Conservation (phyloP, 2,797 vertebrate genomes). For the Mico argentatus region DNA sequence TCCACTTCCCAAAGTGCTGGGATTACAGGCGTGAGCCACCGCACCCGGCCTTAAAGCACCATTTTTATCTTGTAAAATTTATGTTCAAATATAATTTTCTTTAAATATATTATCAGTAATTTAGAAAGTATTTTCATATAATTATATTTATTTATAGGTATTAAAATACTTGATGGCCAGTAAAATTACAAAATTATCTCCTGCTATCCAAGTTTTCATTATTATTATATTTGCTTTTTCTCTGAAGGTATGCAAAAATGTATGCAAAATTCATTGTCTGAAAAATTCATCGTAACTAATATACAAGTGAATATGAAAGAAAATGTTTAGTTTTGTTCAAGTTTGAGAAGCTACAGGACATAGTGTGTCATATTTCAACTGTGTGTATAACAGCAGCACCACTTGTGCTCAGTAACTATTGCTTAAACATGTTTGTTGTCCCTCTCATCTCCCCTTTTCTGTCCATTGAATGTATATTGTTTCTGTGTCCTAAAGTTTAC, state of each 20-base stretch:
- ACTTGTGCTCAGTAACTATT: neutral
- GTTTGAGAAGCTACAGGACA: neutral
- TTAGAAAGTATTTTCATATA: neutral
- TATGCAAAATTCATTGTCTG: neutral
- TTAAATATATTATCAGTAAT: neutral
- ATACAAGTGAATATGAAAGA: neutral
- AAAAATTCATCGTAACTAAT: neutral
- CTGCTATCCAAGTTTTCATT: neutral
- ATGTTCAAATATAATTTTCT: neutral
- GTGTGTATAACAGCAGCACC: neutral
- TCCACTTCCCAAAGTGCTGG: too few species aligned
- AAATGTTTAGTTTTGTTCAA: neutral
- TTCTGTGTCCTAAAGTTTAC: neutral
- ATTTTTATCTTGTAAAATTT: neutral
- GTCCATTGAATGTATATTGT: neutral
- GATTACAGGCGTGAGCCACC: too few species aligned
- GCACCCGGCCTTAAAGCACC: neutral
- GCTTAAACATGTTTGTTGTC: neutral
- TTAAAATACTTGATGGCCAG: neutral
- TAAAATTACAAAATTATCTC: neutral
- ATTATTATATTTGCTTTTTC: neutral
- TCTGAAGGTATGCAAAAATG: neutral
- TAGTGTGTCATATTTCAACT: too few species aligned
- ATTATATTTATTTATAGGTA: neutral
- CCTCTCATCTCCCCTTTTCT: neutral